Conservation (phyloP, 1,140 invertebrate species). For the Drosophila kikkawai region DNA sequence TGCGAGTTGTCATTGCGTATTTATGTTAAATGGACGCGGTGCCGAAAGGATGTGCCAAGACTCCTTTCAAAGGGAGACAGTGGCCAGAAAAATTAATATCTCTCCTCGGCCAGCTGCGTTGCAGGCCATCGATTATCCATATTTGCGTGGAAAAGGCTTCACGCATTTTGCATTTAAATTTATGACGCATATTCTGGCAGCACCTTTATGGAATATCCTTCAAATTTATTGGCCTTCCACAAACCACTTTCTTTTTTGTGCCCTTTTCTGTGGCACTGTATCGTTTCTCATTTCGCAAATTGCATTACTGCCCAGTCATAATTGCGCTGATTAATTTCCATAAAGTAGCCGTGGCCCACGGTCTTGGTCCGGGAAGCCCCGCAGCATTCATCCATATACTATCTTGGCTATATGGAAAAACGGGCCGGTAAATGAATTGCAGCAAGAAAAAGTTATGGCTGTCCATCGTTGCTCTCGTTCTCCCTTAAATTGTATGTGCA, state of each 20-base stretch:
- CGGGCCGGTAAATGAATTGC: slow-evolving; percentile 62
- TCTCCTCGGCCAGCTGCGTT: slow-evolving; percentile 3
- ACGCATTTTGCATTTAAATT: slow-evolving; percentile 19
- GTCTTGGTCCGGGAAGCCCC: slow-evolving; percentile 11
- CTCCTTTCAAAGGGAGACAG: slow-evolving; percentile 20
- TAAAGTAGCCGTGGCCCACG: slow-evolving; percentile 57
- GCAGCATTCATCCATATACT: slow-evolving; percentile 28
- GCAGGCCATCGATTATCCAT: slow-evolving; percentile 20
- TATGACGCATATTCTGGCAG: not conserved
- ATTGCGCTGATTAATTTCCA: slow-evolving; percentile 82
- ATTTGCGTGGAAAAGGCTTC: not conserved
- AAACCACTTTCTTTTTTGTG: not conserved
- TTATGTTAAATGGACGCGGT: slow-evolving; percentile 67
- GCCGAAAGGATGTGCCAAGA: slow-evolving; percentile 43
- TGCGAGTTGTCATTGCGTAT: slow-evolving; percentile 66
- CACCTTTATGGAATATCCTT: slow-evolving; percentile 12
- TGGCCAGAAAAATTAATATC: slow-evolving; percentile 25
- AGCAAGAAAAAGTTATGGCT: slow-evolving; percentile 69
- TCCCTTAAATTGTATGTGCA: slow-evolving; percentile 34
- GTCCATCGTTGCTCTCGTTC: not conserved
- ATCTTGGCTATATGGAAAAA: slow-evolving; percentile 30
- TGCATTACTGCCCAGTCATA: slow-evolving; percentile 69
- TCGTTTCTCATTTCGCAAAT: slow-evolving; percentile 73
- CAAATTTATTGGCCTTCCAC: not conserved
- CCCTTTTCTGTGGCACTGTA: slow-evolving; percentile 25